Evolutionary conservation across 2,113 vertebrate genomes (phyloP).

Genomic region (Crypturellus undulatus): DNA sequence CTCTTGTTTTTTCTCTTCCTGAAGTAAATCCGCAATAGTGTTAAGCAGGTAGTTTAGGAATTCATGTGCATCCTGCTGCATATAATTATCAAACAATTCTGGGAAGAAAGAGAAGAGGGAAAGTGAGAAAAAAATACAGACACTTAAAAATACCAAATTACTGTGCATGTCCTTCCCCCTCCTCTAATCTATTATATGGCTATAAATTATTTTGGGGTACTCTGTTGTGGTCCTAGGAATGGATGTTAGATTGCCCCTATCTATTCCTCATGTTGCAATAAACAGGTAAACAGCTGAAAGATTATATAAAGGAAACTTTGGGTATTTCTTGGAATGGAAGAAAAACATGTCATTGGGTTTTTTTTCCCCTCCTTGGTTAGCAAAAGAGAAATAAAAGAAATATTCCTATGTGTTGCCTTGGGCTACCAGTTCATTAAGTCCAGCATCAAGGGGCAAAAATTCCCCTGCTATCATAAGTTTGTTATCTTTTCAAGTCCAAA

Average conservation of each 20-base stretch:
- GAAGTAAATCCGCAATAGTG: constrained; percentile 92
- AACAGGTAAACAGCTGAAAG: background rate
- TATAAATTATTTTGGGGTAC: background rate
- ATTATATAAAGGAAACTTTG: background rate
- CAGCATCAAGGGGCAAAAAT: background rate
- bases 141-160: background rate
- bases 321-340: background rate
- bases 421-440: background rate
- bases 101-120: constrained; percentile 20
- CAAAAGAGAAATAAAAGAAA: background rate
- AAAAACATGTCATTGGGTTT: background rate
- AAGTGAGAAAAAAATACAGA: background rate
- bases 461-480: background rate
- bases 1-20: constrained; percentile 81
- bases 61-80: constrained; percentile 94
- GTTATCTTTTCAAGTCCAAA: constrained; percentile 15
- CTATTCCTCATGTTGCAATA: background rate
- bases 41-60: constrained; percentile 95
- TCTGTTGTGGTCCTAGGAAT: background rate
- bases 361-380: background rate
- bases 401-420: background rate
- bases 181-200: background rate
- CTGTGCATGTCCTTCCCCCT: background rate
- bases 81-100: constrained; percentile 95
- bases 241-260: background rate